Base-by-base conservation (phyloP, 1,140 invertebrate species). In the Campodea augens region DNA sequence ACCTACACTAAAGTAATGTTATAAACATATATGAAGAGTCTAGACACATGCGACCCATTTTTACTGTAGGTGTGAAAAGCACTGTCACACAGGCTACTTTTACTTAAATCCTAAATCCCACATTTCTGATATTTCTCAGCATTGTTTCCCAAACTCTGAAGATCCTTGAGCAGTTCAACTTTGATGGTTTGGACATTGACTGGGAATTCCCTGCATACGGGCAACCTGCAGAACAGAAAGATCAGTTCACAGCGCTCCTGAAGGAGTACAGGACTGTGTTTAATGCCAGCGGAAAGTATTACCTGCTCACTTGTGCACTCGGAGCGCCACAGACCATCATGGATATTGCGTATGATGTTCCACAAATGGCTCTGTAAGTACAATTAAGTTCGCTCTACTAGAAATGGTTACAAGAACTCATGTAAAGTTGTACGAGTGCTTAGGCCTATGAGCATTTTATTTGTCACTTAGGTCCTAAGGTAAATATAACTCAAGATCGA, bases 141-240 rank as follows among this genome's bases (percentile, higher is more conserved):
- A 86, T 88, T 57, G 75, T 85, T 37, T 63, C 63, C 48, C 77
- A 77, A 2, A 62, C 80, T 2, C 66, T 77, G 47, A 56, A 67
- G 39, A 60, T 73, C 10, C 58, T 81, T n/a, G 65, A 67, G 46
- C 60, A 61, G n/a, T 74, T 73, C 52, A 63, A 64, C 44, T 62
- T 88, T 15, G 81, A 88, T 64, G 85, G 85, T 20, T 62, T 88
- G 5, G 85, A 90, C 60, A 57, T 88, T 36, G 85, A 90, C 54
- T 89, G 83, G 83, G 85, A 91, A 60, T 90, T 87, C 59, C 86
- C 87, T 7, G 70, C 66, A 2, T 64, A 73, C 41, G 61, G 71
- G 58, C 52, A 64, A 62, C 51, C 66, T 66, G 25, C 71, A 77
- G 55, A 71, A 68, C 51, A 74, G 74, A 60, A 49, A 32, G 38